Evolutionary conservation across 2,888 invertebrate genomes (phyloP).

Genomic region (Campoplex capitator): DNA sequence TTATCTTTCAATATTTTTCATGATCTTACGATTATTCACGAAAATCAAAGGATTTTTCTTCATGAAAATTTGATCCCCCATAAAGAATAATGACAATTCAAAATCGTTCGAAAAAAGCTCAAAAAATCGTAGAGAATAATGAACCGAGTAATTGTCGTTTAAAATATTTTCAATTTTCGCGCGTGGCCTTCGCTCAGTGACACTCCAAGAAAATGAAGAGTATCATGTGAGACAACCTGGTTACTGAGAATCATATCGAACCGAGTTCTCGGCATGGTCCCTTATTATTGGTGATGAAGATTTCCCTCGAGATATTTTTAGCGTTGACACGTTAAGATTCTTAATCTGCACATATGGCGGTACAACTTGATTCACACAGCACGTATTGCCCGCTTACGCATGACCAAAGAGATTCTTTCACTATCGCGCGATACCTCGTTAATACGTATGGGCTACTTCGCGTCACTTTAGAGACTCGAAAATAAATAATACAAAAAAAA

Average conservation of each 20-base stretch:
- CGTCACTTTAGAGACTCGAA: neutral
- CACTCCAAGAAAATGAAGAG: neutral
- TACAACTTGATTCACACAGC: conserved; percentile 65
- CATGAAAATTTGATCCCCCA: too few species aligned
- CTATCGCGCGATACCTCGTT: conserved; percentile 44
- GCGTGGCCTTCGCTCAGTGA: neutral
- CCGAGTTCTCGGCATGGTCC: conserved; percentile 50
- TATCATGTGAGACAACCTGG: conserved; percentile 57
- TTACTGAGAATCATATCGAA: conserved; percentile 68
- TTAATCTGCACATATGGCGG: conserved; percentile 67
- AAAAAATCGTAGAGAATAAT: neutral
- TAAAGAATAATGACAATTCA: neutral
- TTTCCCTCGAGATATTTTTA: conserved; percentile 76
- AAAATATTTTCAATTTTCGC: neutral
- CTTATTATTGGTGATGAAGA: conserved; percentile 72
- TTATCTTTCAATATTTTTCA: neutral
- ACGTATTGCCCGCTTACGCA: conserved; percentile 56
- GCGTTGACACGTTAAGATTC: conserved; percentile 74
- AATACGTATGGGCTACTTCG: neutral
- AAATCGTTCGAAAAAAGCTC: neutral
- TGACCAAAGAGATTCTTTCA: conserved; percentile 48
- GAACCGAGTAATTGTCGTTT: neutral
- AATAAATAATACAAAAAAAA: neutral
- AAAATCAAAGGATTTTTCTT: neutral
- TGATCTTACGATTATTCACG: neutral